Evolutionary conservation across 2,113 vertebrate species (phyloP), one percentile per base, ranked within the genome.

Genomic region (Pangasianodon hypophthalmus): DNA sequence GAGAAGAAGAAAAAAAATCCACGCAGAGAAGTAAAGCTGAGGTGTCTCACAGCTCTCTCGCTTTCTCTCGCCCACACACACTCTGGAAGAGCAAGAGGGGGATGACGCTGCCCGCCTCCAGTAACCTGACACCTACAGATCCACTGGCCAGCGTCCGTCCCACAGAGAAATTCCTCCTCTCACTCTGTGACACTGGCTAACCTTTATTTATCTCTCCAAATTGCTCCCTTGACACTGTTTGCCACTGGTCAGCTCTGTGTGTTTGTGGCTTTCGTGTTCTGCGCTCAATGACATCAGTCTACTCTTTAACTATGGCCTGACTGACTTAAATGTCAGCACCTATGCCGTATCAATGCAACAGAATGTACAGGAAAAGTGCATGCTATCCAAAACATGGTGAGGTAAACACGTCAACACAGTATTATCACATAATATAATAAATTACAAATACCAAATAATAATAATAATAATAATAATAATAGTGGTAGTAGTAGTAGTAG

Each of bases 81-180:
- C 50, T 41, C 32, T 37, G 48, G 9, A 75, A 24, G 69, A 87
- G 85, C 64, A 58, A 16, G 64, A 75, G 37, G 56, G 37, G 56
- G 37, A 37, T 87, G 48, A 73, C 6, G 67, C 69, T 56, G 19
- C 85, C 29, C 18, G 69, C 85, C 67, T 71, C 50, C 32, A 24
- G 85, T 37, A 41, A 87, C 48, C 85, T 29, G 69, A 73, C 85
- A 86, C 64, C 64, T 86, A 71, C 85, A 87, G 85, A 87, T 87
- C 69, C 24, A 3, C 48, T 37, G 67, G 32, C 52, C 85, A 7
- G 50, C n/a, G 9, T 86, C 64, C 19, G 4, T 50, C 85, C 85
- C 16, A 24, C 19, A 44, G 82, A 84, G 54, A 60, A 24, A 2
- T 11, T 87, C 85, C 69, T 54, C 69, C 60, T 54, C 67, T 75